Percentiles rank a stretch among this genome's conserved stretches.
Evolutionary conservation across 1,140 invertebrate genomes (phyloP).

Genomic region (Bombus terrestris): DNA sequence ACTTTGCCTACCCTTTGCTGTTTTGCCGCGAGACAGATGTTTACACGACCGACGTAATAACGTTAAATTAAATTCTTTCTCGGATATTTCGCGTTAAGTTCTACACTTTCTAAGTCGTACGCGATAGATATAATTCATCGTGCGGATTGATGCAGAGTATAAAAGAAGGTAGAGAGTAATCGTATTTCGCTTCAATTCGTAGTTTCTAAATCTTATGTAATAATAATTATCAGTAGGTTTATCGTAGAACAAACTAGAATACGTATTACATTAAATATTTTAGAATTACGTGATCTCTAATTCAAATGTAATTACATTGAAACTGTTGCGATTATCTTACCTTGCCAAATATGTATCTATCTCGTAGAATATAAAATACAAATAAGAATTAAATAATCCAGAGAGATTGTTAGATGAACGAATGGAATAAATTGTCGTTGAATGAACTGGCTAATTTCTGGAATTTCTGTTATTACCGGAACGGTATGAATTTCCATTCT

Average conservation of each 20-base stretch:
- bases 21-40: slow-evolving; percentile 3
- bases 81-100: no score
- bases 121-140: no score
- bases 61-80: no score
- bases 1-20: slow-evolving; percentile 62
- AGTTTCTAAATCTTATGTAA: background rate
- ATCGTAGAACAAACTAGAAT: no score
- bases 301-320: background rate
- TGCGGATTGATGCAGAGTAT: no score
- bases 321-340: background rate
- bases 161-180: no score
- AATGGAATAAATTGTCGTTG: no score
- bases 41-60: background rate
- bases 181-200: background rate
- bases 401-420: background rate
- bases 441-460: background rate
- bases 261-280: no score
- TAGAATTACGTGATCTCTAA: background rate
- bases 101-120: no score
- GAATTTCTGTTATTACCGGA: background rate
- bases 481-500: background rate
- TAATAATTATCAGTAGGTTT: background rate
- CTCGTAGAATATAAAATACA: background rate
- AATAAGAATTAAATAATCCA: background rate
- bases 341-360: background rate